Percentiles rank a stretch among this genome's conserved stretches.
These are phyloP conservation scores for Baccha elongata DNA, from an alignment of 2,888 invertebrate species.

Conservation along the genomic window DNA sequence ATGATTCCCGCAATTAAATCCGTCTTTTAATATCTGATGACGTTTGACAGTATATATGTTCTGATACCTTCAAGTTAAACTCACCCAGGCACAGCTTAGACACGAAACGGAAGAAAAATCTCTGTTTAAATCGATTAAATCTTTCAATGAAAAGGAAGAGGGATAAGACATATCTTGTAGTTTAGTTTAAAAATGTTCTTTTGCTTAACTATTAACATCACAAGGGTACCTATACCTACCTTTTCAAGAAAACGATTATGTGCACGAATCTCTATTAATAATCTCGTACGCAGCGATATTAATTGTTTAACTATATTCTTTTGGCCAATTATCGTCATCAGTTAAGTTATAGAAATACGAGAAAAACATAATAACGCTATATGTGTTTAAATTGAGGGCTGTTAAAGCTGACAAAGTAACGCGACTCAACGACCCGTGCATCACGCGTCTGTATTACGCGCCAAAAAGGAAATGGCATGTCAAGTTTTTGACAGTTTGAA, in stretches of 20 bases:
- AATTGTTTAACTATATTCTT: slow-evolving; percentile 59
- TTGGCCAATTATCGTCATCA: slow-evolving; percentile 60
- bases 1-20: slow-evolving; percentile 36
- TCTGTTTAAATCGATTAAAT: slow-evolving; percentile 60
- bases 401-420: slow-evolving; percentile 12
- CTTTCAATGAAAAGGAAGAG: slow-evolving; percentile 33
- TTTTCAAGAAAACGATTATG: slow-evolving; percentile 40
- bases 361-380: slow-evolving; percentile 14
- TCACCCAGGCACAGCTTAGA: neutral
- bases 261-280: slow-evolving; percentile 55
- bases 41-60: slow-evolving; percentile 27
- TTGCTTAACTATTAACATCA: neutral
- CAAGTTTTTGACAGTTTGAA: slow-evolving; percentile 64
- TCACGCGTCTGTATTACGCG: slow-evolving; percentile 34
- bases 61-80: neutral
- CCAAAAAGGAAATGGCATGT: slow-evolving; percentile 60
- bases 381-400: neutral
- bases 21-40: slow-evolving; percentile 51
- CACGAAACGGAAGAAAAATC: slow-evolving; percentile 54
- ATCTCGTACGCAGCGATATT: slow-evolving; percentile 15
- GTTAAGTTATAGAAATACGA: slow-evolving; percentile 40
- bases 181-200: slow-evolving; percentile 29
- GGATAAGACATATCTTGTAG: neutral
- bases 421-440: slow-evolving; percentile 15
- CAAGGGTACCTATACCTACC: neutral